A percentile compares a stretch with the other conserved stretches of the same genome.
Evolutionary conservation across 2,797 vertebrate genomes (phyloP).

Genomic region (Labroides dimidiatus): DNA sequence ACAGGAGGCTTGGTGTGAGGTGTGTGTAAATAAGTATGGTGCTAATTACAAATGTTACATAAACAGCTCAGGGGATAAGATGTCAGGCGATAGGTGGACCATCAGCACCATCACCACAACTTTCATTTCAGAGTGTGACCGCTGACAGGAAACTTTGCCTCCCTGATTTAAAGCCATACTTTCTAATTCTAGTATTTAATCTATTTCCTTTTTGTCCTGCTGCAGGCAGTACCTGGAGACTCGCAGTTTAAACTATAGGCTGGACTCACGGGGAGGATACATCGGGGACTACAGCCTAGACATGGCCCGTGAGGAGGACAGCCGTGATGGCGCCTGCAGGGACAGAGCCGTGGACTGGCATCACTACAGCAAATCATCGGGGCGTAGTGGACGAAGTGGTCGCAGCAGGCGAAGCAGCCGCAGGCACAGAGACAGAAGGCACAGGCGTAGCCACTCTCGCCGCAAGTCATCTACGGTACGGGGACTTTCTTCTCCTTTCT

Average conservation of each 20-base stretch:
- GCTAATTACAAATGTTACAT: constrained; percentile 73
- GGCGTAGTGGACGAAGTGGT: constrained; percentile 87
- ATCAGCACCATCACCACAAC: constrained; percentile 30
- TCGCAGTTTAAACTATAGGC: constrained; percentile 86
- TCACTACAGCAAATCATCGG: constrained; percentile 96
- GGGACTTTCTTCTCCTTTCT: constrained; percentile 47
- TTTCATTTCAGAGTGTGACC: constrained; percentile 48
- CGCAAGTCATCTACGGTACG: constrained; percentile 91
- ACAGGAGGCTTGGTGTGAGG: constrained; percentile 28
- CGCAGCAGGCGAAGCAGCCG: constrained; percentile 83
- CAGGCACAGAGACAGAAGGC: constrained; percentile 75
- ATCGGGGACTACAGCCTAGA: constrained; percentile 81
- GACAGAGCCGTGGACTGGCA: constrained; percentile 87
- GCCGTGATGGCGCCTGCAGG: constrained; percentile 54
- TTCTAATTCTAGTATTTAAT: constrained; percentile 20
- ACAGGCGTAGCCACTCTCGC: constrained; percentile 82
- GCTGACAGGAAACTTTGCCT: constrained; percentile 10
- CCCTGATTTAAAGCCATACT: not conserved
- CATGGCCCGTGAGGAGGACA: constrained; percentile 84
- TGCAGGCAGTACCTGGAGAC: constrained; percentile 91
- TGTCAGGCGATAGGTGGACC: constrained; percentile 50
- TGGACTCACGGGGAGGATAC: constrained; percentile 83
- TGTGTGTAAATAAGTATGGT: constrained; percentile 58
- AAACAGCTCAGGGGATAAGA: constrained; percentile 55
- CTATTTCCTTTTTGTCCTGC: constrained; percentile 17